Evolutionary conservation across 2,797 vertebrate genomes (phyloP), one percentile per base, ranked within the genome.

Genomic region (Ceyx erithaca): DNA sequence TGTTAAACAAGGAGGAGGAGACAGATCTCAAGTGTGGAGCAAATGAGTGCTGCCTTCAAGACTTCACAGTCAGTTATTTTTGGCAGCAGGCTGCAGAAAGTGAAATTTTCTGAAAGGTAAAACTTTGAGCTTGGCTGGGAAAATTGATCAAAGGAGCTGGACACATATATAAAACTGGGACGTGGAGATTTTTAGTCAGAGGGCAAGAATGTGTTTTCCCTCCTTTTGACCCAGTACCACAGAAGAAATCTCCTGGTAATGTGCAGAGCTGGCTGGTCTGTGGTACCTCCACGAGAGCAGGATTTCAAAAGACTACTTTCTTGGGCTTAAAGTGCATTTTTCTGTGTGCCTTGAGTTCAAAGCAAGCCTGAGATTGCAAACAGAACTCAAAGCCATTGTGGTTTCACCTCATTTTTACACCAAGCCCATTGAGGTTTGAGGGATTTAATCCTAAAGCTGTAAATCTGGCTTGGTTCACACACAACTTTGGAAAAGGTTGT

Each of bases 361-460:
- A 95, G 93, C 93, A 89, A 94, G 70, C 69, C 85, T 95, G 89
- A 94, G 93, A 95, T 94, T 95, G 85, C 82, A 83, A 85, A 72
- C 20, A 83, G 91, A 87, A 81, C 87, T 81, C 66, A 59, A 69
- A 94, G 91, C 69, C 76, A 49, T 92, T 80, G 92, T 87, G 84
- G n/a, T 87, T 94, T 96, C 92, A 94, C 86, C 92, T 94, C 69
- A 79, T 87, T 94, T 95, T 94, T 94, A 85, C 51, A 69, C 46
- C 41, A 66, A 89, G 63, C 52, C 81, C 48, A 13, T 49, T 90
- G 96, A 92, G 92, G 58, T 89, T 95, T 92, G 81, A 85, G 69
- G 40, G 92, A 80, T 80, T 96, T 94, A 91, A 95, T 94, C 62
- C 83, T 91, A 71, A 92, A 87, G 80, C 91, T 90, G 88, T 92